A percentile compares a stretch with the other conserved stretches of the same genome.
Conservation (phyloP, 2,113 vertebrate species). For the Chiloscyllium plagiosum region DNA sequence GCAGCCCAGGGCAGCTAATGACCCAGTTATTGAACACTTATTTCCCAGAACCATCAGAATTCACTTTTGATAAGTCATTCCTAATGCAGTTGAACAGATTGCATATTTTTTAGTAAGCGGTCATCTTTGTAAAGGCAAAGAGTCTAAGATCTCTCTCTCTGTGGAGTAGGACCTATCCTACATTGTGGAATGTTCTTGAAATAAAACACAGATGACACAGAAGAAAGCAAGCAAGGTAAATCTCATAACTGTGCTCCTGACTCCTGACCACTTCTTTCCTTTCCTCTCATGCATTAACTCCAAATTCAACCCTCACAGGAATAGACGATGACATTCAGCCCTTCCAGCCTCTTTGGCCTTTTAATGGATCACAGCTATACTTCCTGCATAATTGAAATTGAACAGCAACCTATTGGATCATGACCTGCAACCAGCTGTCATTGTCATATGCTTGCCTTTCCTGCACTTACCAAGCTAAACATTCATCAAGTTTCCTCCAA, state of each 20-base stretch:
- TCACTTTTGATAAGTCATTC: neutral
- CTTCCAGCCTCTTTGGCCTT: neutral
- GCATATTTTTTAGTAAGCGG: slow-evolving; percentile 4
- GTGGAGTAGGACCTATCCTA: neutral
- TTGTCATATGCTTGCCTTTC: neutral
- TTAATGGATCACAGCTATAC: neutral
- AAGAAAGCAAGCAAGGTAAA: neutral
- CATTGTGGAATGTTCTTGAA: neutral
- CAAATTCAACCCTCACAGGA: neutral
- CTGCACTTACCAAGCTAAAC: neutral
- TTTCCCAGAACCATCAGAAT: neutral
- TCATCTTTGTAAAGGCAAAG: neutral
- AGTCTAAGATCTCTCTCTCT: neutral
- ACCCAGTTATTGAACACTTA: slow-evolving; percentile 14
- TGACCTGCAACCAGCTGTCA: neutral
- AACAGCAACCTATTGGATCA: neutral
- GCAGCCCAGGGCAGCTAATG: neutral
- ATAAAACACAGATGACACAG: neutral
- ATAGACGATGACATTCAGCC: neutral
- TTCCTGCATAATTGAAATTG: neutral
- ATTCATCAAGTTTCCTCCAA: neutral
- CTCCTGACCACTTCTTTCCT: neutral
- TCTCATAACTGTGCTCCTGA: neutral
- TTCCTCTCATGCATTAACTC: neutral
- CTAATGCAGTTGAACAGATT: neutral